Evolutionary conservation across 1,140 invertebrate genomes (phyloP).

Genomic region (Parasteatoda tepidariorum): DNA sequence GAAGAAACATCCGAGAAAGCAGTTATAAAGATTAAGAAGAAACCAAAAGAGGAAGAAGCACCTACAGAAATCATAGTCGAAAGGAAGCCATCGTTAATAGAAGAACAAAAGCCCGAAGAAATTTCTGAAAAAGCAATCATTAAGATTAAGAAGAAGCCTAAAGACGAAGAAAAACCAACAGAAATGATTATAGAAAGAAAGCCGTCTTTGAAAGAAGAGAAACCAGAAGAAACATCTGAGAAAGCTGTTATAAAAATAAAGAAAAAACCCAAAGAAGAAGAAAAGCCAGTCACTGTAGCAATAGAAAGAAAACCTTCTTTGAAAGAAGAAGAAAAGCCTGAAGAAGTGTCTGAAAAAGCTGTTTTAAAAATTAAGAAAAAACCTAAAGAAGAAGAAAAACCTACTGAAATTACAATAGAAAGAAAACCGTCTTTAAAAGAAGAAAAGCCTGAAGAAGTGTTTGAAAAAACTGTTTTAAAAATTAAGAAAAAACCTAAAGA

Average conservation of each 20-base stretch:
- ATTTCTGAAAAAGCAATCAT: slow-evolving; percentile 10
- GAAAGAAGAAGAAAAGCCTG: slow-evolving; percentile 64
- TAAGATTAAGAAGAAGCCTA: slow-evolving; percentile 43
- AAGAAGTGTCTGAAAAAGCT: slow-evolving; percentile 65
- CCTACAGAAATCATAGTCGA: slow-evolving; percentile 16
- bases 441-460: slow-evolving; percentile 50
- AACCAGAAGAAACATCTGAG: slow-evolving; percentile 37
- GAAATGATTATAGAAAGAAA: slow-evolving; percentile 30
- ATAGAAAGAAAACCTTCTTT: slow-evolving; percentile 34
- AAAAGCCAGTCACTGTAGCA: slow-evolving; percentile 28
- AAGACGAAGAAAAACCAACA: slow-evolving; percentile 35
- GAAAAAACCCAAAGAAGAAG: slow-evolving; percentile 36
- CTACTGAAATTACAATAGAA: slow-evolving; percentile 2
- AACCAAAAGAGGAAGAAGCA: slow-evolving; percentile 6
- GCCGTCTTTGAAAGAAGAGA: slow-evolving; percentile 39
- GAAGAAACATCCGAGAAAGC: slow-evolving; percentile 39
- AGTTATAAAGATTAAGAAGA: neutral
- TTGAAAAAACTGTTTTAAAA: slow-evolving; percentile 15
- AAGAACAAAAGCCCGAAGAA: slow-evolving; percentile 58
- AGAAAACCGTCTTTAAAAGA: slow-evolving; percentile 64
- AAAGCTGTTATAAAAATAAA: slow-evolving; percentile 25
- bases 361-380: slow-evolving; percentile 44
- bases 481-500: slow-evolving; percentile 62
- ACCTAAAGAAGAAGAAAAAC: slow-evolving; percentile 55
- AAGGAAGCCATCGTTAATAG: slow-evolving; percentile 7